Evolutionary conservation across 2,113 vertebrate genomes (phyloP).

Genomic region (Hyla sarda): DNA sequence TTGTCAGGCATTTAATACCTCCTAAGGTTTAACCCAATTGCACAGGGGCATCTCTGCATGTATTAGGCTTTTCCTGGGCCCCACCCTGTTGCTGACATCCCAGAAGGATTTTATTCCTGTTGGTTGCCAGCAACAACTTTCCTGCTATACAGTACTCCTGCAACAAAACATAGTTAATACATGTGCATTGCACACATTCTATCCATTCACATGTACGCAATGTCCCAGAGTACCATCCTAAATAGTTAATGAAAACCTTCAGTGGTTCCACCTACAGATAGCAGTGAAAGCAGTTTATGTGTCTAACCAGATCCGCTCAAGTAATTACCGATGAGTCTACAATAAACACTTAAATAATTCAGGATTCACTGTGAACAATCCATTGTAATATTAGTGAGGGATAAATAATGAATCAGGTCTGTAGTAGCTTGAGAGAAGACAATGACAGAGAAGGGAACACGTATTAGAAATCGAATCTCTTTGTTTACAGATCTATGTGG

Average conservation of each 20-base stretch:
- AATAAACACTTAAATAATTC: slow-evolving; percentile 46
- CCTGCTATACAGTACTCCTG: no score
- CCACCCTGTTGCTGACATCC: no score
- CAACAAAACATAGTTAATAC: no score
- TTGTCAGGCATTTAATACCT: no score
- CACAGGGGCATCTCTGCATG: no score
- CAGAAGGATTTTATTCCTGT: no score
- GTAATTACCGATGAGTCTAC: slow-evolving; percentile 38
- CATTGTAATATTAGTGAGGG: slow-evolving; percentile 50
- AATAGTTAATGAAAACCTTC: not conserved
- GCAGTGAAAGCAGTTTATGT: not conserved
- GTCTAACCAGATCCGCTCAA: not conserved
- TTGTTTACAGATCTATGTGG: slow-evolving; percentile 14
- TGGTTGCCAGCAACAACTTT: no score
- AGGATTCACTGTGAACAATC: slow-evolving; percentile 43
- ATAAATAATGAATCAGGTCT: slow-evolving; percentile 47
- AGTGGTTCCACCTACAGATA: not conserved
- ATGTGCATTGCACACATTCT: no score
- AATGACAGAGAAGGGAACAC: not conserved
- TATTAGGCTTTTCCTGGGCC: no score
- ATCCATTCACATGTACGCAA: no score
- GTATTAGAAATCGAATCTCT: not conserved
- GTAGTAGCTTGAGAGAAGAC: not conserved
- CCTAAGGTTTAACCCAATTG: no score
- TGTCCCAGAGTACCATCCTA: not conserved